Percentiles rank a stretch among this genome's conserved stretches.
These are phyloP conservation scores for Papilio polytes DNA, from an alignment of 1,140 invertebrate species.

Conservation along the genomic window DNA sequence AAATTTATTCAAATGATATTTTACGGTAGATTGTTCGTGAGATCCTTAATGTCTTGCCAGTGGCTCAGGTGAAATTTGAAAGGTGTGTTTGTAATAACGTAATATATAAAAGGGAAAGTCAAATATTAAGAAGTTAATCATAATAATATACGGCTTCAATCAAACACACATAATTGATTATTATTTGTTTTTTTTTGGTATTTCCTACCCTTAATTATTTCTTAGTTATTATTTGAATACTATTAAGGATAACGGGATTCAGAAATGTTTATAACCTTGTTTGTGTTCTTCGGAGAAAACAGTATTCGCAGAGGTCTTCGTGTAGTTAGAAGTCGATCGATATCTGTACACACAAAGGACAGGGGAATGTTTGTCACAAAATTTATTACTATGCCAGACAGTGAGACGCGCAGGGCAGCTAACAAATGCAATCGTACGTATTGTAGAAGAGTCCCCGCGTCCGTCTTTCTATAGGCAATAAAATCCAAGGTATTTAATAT, in stretches of 20 bases:
- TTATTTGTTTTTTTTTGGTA: too few species aligned
- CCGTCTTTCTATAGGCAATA: not conserved
- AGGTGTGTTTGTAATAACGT: conserved; percentile 5
- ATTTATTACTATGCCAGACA: conserved; percentile 75
- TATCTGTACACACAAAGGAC: conserved; percentile 69
- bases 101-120: not conserved
- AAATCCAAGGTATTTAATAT: not conserved
- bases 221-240: not conserved
- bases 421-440: conserved; percentile 53
- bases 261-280: conserved; percentile 29
- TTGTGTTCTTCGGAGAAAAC: conserved; percentile 40
- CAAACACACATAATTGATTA: too few species aligned
- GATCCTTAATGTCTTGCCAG: conserved; percentile 43
- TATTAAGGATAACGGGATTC: not conserved
- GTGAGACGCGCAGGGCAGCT: conserved; percentile 49
- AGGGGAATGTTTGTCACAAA: conserved; percentile 79
- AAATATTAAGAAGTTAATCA: not conserved
- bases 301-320: conserved; percentile 45
- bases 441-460: not conserved
- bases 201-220: not conserved
- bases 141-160: not conserved
- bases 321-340: conserved; percentile 65
- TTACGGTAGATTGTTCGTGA: conserved; percentile 58
- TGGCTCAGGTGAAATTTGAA: conserved; percentile 29
- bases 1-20: conserved; percentile 73